Percentiles rank a stretch among this genome's conserved stretches.
phyloP scores from a whole-genome alignment of 2,797 vertebrate species.

The Halcyon smyrnensis region DNA sequence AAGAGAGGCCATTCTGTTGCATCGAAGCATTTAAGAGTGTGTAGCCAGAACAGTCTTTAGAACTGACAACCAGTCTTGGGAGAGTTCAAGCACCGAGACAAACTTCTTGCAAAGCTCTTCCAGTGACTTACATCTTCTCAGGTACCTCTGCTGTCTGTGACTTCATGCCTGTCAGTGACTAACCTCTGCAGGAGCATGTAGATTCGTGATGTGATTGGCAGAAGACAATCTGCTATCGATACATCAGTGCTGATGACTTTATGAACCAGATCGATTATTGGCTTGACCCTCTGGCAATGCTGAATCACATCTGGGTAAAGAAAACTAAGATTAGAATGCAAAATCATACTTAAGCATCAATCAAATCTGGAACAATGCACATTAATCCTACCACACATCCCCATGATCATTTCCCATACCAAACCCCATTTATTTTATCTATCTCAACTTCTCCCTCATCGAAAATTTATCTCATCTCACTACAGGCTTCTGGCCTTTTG shows the following conservation, averaged over 20 bases:
- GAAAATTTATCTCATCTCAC: background rate
- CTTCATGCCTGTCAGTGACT: background rate
- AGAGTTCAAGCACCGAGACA: background rate
- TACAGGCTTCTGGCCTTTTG: background rate
- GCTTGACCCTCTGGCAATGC: constrained; percentile 93
- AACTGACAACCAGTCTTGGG: background rate
- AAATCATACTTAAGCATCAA: background rate
- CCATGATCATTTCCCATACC: background rate
- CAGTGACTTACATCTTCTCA: background rate
- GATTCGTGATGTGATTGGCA: constrained; percentile 96
- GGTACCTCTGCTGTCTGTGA: background rate
- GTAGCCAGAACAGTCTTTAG: background rate
- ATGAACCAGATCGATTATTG: constrained; percentile 94
- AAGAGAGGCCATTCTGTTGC: background rate
- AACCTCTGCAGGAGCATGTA: constrained; percentile 98
- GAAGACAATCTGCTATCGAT: constrained; percentile 92
- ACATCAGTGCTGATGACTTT: constrained; percentile 96
- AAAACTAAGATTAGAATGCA: background rate
- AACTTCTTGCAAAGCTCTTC: background rate
- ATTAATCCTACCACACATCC: background rate
- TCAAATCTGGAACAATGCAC: background rate
- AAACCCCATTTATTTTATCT: background rate
- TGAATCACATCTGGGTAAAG: constrained; percentile 87
- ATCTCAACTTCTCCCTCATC: background rate
- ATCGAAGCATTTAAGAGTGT: background rate